Evolutionary conservation across 2,113 vertebrate genomes (phyloP).

Genomic region (Fulmarus glacialis): DNA sequence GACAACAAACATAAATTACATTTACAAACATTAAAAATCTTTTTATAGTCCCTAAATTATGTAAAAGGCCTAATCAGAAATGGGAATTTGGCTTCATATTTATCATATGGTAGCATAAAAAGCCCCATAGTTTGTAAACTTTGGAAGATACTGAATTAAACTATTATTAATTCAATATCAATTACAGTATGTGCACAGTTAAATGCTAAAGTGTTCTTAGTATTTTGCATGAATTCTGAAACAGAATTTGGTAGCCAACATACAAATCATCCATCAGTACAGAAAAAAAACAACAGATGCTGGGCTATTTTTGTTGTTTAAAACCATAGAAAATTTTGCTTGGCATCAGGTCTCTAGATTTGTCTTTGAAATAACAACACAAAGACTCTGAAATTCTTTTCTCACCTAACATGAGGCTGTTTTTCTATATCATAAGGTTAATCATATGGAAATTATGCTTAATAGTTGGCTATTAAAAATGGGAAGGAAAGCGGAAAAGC

Average conservation of each 20-base stretch:
- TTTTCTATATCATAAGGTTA: background rate
- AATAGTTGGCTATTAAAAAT: background rate
- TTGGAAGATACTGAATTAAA: background rate
- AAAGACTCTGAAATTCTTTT: background rate
- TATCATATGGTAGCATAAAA: background rate
- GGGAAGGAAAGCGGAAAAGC: background rate
- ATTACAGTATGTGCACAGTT: background rate
- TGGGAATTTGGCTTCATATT: background rate
- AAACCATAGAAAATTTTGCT: conserved; percentile 1
- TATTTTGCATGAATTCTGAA: background rate
- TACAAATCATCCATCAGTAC: background rate
- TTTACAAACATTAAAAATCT: background rate
- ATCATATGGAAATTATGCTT: background rate
- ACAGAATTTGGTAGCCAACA: conserved; percentile 16
- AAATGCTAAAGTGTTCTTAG: background rate
- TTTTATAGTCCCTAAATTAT: background rate
- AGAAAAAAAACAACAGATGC: conserved; percentile 46
- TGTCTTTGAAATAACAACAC: conserved; percentile 30
- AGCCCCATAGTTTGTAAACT: background rate
- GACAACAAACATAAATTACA: background rate
- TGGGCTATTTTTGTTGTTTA: conserved; percentile 62
- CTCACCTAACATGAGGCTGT: background rate
- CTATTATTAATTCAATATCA: background rate
- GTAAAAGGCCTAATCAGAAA: background rate
- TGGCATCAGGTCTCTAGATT: conserved; percentile 18